These are phyloP conservation scores for Astreopora myriophthalma DNA, from an alignment of 64 coral and sea anemone genomes.

Conservation along the genomic window DNA sequence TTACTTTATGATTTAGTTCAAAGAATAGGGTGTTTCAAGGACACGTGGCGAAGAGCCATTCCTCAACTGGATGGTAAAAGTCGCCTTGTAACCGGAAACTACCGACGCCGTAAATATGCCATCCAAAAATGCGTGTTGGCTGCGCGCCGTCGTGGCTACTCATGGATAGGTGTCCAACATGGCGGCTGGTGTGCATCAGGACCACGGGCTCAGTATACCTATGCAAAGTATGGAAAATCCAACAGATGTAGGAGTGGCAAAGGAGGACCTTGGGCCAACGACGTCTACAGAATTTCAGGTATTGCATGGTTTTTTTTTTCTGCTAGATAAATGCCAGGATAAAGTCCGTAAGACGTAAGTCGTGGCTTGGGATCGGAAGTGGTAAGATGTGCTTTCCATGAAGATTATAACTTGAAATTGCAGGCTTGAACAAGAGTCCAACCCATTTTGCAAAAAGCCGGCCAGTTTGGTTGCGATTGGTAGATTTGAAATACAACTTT, in stretches of 20 bases:
- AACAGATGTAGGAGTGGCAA: slow-evolving; percentile 49
- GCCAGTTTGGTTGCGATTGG: too few species aligned
- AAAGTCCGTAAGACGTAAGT: too few species aligned
- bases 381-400: too few species aligned
- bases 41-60: slow-evolving; percentile 31
- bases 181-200: slow-evolving; percentile 46
- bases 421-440: too few species aligned
- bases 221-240: slow-evolving; percentile 37
- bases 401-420: too few species aligned
- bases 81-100: slow-evolving; percentile 51
- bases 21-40: slow-evolving; percentile 64
- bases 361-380: too few species aligned
- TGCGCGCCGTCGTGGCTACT: slow-evolving; percentile 3
- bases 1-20: not conserved
- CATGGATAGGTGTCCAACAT: slow-evolving; percentile 28
- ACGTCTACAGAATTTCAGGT: slow-evolving; percentile 46
- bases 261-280: slow-evolving; percentile 67
- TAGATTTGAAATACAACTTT: too few species aligned
- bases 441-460: too few species aligned
- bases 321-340: too few species aligned
- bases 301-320: not conserved
- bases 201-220: not conserved
- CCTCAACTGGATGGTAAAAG: slow-evolving; percentile 44
- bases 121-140: slow-evolving; percentile 47
- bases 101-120: not conserved